phyloP scores from a whole-genome alignment of 2,113 vertebrate genomes.

The Pan paniscus region DNA sequence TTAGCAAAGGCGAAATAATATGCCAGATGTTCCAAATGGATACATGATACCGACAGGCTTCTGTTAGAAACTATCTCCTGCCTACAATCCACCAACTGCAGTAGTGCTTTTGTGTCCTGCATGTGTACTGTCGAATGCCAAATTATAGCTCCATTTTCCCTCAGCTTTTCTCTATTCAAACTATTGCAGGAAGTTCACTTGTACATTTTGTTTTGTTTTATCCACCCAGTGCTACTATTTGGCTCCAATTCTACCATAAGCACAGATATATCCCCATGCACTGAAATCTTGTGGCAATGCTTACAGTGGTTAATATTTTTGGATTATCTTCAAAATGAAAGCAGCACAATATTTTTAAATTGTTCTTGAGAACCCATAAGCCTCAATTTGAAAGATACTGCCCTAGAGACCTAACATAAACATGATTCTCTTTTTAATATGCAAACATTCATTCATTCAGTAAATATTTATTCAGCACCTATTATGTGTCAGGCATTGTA shows the following conservation, averaged over 20 bases:
- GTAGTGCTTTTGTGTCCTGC: not conserved
- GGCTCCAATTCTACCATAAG: not conserved
- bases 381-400: not conserved
- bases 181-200: not conserved
- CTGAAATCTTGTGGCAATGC: not conserved
- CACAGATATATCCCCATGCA: not conserved
- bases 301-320: not conserved
- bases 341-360: not conserved
- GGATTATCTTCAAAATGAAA: constrained; percentile 11
- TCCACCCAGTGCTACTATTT: not conserved
- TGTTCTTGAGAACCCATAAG: not conserved
- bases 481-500: not conserved
- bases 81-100: not conserved
- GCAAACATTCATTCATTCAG: not conserved
- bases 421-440: not conserved
- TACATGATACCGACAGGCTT: not conserved
- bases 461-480: not conserved
- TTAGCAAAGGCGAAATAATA: not conserved
- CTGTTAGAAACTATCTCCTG: not conserved
- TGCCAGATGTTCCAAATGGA: not conserved
- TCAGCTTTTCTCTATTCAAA: not conserved
- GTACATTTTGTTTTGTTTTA: not conserved
- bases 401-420: not conserved
- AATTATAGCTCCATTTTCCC: constrained; percentile 10
- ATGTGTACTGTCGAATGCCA: not conserved